Conservation (phyloP, 1,140 invertebrate genomes). For the Psix sp. region DNA sequence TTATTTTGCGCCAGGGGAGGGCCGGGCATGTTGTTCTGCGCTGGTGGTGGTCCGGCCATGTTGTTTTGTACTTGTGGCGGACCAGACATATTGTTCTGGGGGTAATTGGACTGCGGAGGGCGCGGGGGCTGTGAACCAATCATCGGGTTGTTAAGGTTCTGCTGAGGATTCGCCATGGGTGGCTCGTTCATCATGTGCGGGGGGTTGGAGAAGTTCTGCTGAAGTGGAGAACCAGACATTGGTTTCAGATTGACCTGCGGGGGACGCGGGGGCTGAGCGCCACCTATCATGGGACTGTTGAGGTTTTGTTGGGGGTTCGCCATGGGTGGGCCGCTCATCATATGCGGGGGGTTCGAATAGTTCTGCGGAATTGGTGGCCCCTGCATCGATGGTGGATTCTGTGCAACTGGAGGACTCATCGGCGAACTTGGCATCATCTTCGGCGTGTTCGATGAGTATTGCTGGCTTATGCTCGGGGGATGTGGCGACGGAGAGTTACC, state of each 20-base stretch:
- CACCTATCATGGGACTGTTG: too few relatives aligned
- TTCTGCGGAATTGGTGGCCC: background rate
- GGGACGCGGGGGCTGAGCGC: background rate
- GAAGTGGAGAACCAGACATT: background rate
- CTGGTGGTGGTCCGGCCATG: background rate
- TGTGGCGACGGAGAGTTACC: background rate
- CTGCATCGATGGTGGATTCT: background rate
- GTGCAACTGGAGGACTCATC: background rate
- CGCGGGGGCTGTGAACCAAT: background rate
- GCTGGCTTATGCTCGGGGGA: background rate
- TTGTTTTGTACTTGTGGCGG: background rate
- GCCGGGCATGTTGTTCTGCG: background rate
- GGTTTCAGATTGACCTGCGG: background rate
- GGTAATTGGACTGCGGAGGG: background rate
- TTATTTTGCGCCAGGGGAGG: background rate
- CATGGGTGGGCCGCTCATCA: background rate
- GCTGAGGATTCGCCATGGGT: background rate
- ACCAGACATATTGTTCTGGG: background rate
- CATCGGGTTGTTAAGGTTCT: background rate
- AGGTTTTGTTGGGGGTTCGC: background rate
- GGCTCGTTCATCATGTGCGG: background rate
- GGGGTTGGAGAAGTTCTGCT: background rate
- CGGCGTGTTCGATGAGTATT: constrained; percentile 6
- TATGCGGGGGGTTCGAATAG: background rate
- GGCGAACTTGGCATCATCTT: background rate